Evolutionary conservation across 2,797 vertebrate species (phyloP).

Genomic region (Vultur gryphus): DNA sequence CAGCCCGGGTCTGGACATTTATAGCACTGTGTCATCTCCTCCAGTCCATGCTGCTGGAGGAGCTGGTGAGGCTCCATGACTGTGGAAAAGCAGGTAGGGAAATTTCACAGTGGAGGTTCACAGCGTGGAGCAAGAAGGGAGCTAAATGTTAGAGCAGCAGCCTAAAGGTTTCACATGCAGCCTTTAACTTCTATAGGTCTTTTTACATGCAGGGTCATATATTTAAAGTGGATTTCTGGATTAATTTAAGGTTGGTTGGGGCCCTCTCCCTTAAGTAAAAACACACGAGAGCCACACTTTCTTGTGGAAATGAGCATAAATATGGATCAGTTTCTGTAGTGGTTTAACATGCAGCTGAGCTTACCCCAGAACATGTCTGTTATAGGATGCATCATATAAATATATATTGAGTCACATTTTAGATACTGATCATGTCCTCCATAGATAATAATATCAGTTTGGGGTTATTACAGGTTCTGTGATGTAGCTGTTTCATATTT

Average conservation of each 20-base stretch:
- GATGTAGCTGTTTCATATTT: conserved; percentile 58
- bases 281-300: neutral
- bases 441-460: conserved; percentile 45
- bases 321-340: neutral
- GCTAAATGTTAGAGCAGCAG: neutral
- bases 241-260: conserved; percentile 24
- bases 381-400: conserved; percentile 13
- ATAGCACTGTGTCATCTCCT: neutral
- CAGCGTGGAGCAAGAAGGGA: neutral
- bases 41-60: neutral
- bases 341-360: conserved; percentile 6
- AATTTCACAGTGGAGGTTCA: neutral
- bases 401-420: conserved; percentile 11
- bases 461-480: conserved; percentile 45
- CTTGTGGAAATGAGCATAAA: conserved; percentile 30
- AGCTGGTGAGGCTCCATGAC: neutral
- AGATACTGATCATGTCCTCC: neutral
- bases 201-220: neutral
- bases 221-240: conserved; percentile 30
- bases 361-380: conserved; percentile 10
- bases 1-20: neutral
- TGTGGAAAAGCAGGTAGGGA: neutral
- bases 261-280: conserved; percentile 19
- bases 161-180: neutral
- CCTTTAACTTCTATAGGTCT: neutral